Evolutionary conservation across 1,140 invertebrate genomes (phyloP).

Genomic region (Brachionus calyciflorus): DNA sequence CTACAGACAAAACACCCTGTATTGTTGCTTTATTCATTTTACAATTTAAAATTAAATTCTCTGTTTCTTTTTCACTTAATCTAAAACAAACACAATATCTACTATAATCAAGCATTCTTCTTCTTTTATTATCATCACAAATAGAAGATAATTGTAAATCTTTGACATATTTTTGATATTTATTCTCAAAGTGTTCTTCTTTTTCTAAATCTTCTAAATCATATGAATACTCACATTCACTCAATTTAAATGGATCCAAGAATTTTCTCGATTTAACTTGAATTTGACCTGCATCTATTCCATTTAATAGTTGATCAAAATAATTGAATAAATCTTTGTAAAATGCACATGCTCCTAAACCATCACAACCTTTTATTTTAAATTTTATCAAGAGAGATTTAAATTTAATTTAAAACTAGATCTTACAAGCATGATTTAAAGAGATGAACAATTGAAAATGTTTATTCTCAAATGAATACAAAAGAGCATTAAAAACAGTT

Average conservation of each 20-base stretch:
- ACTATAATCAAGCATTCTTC: background rate
- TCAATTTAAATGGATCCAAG: background rate
- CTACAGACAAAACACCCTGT: background rate
- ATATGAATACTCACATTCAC: background rate
- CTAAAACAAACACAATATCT: conserved; percentile 5
- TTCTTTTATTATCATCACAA: too few relatives aligned
- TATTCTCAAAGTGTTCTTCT: background rate
- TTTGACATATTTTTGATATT: conserved; percentile 1
- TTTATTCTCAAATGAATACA: conserved; percentile 12
- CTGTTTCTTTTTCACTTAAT: background rate
- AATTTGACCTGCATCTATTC: background rate
- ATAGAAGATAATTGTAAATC: background rate
- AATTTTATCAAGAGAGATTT: background rate
- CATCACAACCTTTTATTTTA: background rate
- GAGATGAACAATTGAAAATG: conserved; percentile 8
- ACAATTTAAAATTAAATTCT: background rate
- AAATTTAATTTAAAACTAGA: background rate
- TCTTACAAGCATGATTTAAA: conserved; percentile 14
- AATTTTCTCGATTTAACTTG: background rate
- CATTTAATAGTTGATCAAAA: background rate
- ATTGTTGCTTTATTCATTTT: background rate
- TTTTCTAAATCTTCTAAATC: background rate
- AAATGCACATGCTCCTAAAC: background rate
- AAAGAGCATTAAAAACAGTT: background rate
- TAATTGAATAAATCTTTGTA: conserved; percentile 2